Evolutionary conservation across 2,113 vertebrate genomes (phyloP).

Genomic region (Pachyramphus minor): DNA sequence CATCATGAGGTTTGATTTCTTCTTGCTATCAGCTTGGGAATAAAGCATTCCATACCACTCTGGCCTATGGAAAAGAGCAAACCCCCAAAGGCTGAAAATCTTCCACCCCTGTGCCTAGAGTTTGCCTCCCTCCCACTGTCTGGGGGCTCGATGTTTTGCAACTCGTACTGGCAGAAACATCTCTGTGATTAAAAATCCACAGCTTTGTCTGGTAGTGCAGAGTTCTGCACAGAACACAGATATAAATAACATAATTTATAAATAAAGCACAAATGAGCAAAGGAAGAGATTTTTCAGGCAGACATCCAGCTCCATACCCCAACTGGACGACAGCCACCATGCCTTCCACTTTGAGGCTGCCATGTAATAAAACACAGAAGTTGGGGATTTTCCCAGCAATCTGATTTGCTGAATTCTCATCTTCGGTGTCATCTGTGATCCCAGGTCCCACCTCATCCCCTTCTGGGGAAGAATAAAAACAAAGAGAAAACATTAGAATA

Average conservation of each 20-base stretch:
- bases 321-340: constrained; percentile 98
- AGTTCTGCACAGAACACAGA: not conserved
- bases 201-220: not conserved
- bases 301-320: constrained; percentile 78
- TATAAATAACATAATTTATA: not conserved
- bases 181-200: not conserved
- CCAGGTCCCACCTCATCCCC: constrained; percentile 93
- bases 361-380: constrained; percentile 95
- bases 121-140: not conserved
- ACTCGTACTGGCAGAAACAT: not conserved
- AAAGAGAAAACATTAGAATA: not conserved
- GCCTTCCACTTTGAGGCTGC: constrained; percentile 97
- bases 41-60: constrained; percentile 98
- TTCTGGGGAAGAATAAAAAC: constrained; percentile 72
- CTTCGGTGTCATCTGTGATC: constrained; percentile 89
- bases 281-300: constrained; percentile 8
- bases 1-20: constrained; percentile 99
- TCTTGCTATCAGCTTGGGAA: constrained; percentile 98
- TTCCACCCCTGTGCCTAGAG: not conserved
- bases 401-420: constrained; percentile 94
- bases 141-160: not conserved
- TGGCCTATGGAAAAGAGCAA: constrained; percentile 70
- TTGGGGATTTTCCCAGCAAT: constrained; percentile 97
- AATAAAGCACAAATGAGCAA: not conserved
- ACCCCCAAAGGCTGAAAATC: not conserved